Evolutionary conservation across 2,888 invertebrate genomes (phyloP).

Genomic region (Lagria hirta): DNA sequence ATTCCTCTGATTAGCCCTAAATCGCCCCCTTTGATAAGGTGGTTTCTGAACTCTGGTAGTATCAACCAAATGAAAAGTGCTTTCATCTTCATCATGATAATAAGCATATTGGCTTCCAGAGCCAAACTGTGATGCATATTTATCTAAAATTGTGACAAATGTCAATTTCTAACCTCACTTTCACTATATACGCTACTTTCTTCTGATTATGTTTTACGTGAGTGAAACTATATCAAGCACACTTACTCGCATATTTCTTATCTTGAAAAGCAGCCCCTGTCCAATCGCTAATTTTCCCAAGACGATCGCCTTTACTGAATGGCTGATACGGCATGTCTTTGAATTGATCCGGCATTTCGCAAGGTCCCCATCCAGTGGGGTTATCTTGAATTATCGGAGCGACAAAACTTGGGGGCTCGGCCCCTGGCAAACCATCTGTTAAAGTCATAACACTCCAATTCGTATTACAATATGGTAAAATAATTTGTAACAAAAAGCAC

Average conservation of each 20-base stretch:
- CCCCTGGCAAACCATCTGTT: constrained; percentile 51
- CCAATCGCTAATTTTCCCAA: constrained; percentile 99
- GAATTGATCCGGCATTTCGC: constrained; percentile 90
- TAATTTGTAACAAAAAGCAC: too few species aligned
- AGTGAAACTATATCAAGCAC: constrained; percentile 1
- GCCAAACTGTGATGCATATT: constrained; percentile 90
- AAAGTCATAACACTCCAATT: constrained; percentile 45
- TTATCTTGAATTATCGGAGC: constrained; percentile 81
- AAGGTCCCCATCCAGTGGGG: constrained; percentile 95
- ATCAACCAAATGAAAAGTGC: constrained; percentile 97
- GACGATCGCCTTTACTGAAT: constrained; percentile 96
- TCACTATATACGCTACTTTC: too few species aligned
- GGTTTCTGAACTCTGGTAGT: constrained; percentile 87
- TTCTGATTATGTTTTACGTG: constrained; percentile 7
- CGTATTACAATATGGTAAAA: too few species aligned
- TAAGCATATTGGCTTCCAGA: constrained; percentile 97
- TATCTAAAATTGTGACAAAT: constrained; percentile 60
- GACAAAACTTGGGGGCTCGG: constrained; percentile 66
- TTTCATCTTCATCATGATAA: constrained; percentile 98
- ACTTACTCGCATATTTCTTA: constrained; percentile 88
- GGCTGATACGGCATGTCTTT: constrained; percentile 98
- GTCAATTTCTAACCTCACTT: constrained; percentile 23
- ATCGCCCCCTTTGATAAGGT: constrained; percentile 89
- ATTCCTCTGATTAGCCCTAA: constrained; percentile 77
- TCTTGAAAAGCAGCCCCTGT: constrained; percentile 91